Evolutionary conservation across 2,888 invertebrate genomes (phyloP).

Genomic region (Heliconius cydno): DNA sequence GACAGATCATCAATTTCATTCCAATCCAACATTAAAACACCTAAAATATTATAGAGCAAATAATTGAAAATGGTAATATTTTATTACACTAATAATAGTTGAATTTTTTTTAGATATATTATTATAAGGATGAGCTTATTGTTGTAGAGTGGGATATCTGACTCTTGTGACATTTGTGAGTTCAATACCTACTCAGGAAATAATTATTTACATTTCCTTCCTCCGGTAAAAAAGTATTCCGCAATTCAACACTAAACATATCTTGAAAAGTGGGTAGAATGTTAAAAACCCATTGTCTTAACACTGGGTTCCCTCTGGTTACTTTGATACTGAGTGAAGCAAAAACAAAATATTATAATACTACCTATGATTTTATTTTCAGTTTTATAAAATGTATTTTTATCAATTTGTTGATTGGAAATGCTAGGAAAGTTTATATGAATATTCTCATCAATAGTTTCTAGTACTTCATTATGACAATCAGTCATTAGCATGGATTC

Average conservation of each 20-base stretch:
- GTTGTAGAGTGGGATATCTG: no score
- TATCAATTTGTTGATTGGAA: slow-evolving; percentile 13
- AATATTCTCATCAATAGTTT: slow-evolving; percentile 85
- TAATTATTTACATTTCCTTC: no score
- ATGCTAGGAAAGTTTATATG: slow-evolving; percentile 79
- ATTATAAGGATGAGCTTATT: no score
- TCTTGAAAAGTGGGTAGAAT: no score
- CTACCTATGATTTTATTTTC: slow-evolving; percentile 56
- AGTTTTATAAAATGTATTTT: slow-evolving; percentile 49
- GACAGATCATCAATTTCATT: slow-evolving; percentile 57
- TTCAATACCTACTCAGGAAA: no score
- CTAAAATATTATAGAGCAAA: slow-evolving; percentile 54
- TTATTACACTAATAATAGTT: background rate
- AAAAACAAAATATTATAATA: slow-evolving; percentile 18
- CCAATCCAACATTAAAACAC: slow-evolving; percentile 69
- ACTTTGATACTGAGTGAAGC: background rate
- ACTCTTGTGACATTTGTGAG: no score
- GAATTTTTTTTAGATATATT: no score
- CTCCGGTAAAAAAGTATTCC: no score
- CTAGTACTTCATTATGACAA: slow-evolving; percentile 86
- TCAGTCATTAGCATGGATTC: slow-evolving; percentile 86
- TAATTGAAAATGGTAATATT: background rate
- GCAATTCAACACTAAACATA: no score
- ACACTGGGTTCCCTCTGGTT: no score
- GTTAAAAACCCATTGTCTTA: no score